Evolutionary conservation across 2,797 vertebrate species (phyloP).

Genomic region (Paedocypris micromegethes): DNA sequence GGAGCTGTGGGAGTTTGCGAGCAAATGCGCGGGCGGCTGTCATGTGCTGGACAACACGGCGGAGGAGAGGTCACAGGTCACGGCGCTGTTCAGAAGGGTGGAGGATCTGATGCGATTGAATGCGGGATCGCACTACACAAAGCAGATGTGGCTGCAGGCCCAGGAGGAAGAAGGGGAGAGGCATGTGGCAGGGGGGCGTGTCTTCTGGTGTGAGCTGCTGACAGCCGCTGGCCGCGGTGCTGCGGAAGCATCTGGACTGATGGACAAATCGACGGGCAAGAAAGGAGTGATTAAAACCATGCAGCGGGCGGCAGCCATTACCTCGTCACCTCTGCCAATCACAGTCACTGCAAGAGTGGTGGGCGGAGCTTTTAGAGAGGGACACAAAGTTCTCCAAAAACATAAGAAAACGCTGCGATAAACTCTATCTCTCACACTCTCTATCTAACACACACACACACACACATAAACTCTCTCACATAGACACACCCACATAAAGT

Average conservation of each 20-base stretch:
- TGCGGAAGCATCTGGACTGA: conserved; percentile 65
- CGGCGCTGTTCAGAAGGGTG: conserved; percentile 62
- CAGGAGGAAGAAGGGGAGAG: conserved; percentile 38
- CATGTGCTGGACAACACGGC: conserved; percentile 62
- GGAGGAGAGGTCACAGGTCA: conserved; percentile 52
- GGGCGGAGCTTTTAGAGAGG: conserved; percentile 69
- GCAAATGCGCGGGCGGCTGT: conserved; percentile 57
- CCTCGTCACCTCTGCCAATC: conserved; percentile 62
- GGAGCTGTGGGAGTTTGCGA: conserved; percentile 60
- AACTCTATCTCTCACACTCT: too few relatives aligned
- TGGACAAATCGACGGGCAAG: conserved; percentile 62
- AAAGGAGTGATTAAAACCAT: conserved; percentile 65
- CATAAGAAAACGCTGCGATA: conserved; percentile 62
- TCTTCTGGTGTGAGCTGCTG: conserved; percentile 71
- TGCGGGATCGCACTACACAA: conserved; percentile 59
- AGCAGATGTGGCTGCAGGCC: conserved; percentile 58
- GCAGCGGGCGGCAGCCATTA: conserved; percentile 64
- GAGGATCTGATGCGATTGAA: conserved; percentile 57
- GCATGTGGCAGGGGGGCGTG: conserved; percentile 15
- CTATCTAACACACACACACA: conserved; percentile 15
- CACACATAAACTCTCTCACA: background rate
- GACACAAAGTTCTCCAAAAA: conserved; percentile 66
- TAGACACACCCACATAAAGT: too few relatives aligned
- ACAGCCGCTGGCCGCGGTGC: conserved; percentile 67
- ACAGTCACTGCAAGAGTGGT: conserved; percentile 61